Base-by-base conservation (phyloP, 2,797 vertebrate genomes). In the Pterois miles region DNA sequence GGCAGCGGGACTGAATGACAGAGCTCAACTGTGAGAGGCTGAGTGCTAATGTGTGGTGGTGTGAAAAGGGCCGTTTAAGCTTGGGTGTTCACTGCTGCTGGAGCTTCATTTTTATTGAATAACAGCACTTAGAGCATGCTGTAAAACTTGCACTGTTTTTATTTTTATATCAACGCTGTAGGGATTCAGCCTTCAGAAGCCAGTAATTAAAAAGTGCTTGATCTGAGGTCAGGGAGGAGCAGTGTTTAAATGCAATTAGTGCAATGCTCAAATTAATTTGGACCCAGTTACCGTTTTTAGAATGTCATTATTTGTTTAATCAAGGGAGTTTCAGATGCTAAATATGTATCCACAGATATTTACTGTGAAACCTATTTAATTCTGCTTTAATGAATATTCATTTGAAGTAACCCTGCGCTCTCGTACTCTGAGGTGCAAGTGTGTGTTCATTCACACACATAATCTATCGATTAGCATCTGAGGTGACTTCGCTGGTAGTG, bases 221-320 rank as follows among this genome's bases (percentile, higher is more conserved):
- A 92, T 93, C 84, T 89, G 88, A 90, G 93, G 94, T 95, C 93
- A 91, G 89, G 89, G 89, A 94, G 91, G 92, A 94, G 92, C 82
- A 88, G 91, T 94, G 90, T 92, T 94, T 94, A 93, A 94, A 94
- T 91, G 91, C 93, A 94, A 95, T 94, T 95, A 94, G 93, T 91
- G 90, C 90, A 85, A 82, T 79, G 46, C 78, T 88, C 76, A 90
- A 93, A 94, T 95, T 91, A 94, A 94, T 95, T 93, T 94, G 85
- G 91, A 89, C 90, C 90, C 89, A 85, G 87, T 94, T 94, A 93
- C 93, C 93, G 90, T 88, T 93, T 93, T 88, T 36, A 81, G 75
- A 91, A 92, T 85, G 91, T 90, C 90, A 93, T 93, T 94, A 94
- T 95, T 94, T 94, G 92, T 94, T 92, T 93, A 90, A 93, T 94